phyloP scores from a whole-genome alignment of 2,797 vertebrate genomes.

The Podargus strigoides region DNA sequence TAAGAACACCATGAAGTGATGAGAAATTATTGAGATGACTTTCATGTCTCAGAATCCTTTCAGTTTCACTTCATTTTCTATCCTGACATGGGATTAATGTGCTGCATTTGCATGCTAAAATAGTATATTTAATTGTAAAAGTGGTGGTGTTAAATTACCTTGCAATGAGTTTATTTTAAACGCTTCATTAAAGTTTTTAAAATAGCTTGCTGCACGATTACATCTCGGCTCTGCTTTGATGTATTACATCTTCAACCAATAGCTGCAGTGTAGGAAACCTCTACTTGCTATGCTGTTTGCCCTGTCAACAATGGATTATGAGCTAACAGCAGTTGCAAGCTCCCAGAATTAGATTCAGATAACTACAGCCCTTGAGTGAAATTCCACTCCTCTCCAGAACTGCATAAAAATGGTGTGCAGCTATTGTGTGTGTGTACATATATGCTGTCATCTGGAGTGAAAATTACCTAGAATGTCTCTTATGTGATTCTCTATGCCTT shows the following conservation, averaged over 20 bases:
- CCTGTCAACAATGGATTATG: conserved; percentile 14
- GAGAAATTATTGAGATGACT: conserved; percentile 69
- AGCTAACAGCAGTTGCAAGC: background rate
- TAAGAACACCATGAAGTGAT: conserved; percentile 67
- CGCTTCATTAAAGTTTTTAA: conserved; percentile 73
- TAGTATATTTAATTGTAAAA: conserved; percentile 78
- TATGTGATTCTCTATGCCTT: background rate
- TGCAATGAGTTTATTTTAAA: conserved; percentile 79
- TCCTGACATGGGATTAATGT: conserved; percentile 72
- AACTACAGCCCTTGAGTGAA: background rate
- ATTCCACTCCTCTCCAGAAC: background rate
- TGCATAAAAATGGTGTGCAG: background rate
- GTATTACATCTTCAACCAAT: conserved; percentile 40
- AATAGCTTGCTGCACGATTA: conserved; percentile 62
- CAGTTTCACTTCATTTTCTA: conserved; percentile 70
- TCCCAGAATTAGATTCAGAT: background rate
- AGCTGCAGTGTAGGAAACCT: background rate
- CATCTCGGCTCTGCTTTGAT: conserved; percentile 56
- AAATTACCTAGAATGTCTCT: background rate
- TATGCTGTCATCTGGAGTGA: background rate
- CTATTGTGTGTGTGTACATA: background rate
- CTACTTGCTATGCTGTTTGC: conserved; percentile 11
- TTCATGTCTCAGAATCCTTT: conserved; percentile 71
- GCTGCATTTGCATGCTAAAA: conserved; percentile 70
- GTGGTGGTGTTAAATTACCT: conserved; percentile 73